phyloP scores from a whole-genome alignment of 2,113 vertebrate species.

The Saccopteryx bilineata region DNA sequence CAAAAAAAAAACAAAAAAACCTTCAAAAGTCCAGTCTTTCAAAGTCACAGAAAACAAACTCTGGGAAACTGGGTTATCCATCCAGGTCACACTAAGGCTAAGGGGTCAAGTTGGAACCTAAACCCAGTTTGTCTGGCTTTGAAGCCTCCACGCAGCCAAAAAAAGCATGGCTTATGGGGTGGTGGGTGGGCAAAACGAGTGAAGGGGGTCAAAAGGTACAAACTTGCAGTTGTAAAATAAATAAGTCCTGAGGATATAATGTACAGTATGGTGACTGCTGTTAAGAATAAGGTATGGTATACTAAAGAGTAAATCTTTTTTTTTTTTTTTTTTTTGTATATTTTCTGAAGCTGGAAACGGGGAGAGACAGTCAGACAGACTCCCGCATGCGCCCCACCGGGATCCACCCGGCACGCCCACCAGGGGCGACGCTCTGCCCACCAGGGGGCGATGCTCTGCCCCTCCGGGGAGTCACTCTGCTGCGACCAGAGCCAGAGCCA shows the following conservation, averaged over 20 bases:
- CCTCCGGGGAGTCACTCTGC: too few species aligned
- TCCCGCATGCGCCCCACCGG: too few species aligned
- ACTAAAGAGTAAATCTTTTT: not conserved
- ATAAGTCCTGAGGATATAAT: not conserved
- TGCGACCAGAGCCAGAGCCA: too few species aligned
- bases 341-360: too few species aligned
- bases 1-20: constrained; percentile 25
- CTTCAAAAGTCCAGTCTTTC: not conserved
- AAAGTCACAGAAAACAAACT: constrained; percentile 18
- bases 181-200: not conserved
- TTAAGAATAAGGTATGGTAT: not conserved
- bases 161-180: not conserved
- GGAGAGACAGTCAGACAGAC: too few species aligned
- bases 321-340: too few species aligned
- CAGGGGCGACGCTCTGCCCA: too few species aligned
- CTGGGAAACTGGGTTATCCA: not conserved
- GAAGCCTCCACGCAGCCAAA: not conserved
- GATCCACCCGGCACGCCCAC: too few species aligned
- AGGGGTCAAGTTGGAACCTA: not conserved
- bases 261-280: not conserved
- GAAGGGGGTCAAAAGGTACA: not conserved
- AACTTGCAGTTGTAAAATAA: not conserved
- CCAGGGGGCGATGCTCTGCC: too few species aligned
- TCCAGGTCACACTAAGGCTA: not conserved
- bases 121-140: not conserved